A percentile compares a stretch with the other conserved stretches of the same genome.
Evolutionary conservation across 2,797 vertebrate genomes (phyloP).

Genomic region (Morus bassanus): DNA sequence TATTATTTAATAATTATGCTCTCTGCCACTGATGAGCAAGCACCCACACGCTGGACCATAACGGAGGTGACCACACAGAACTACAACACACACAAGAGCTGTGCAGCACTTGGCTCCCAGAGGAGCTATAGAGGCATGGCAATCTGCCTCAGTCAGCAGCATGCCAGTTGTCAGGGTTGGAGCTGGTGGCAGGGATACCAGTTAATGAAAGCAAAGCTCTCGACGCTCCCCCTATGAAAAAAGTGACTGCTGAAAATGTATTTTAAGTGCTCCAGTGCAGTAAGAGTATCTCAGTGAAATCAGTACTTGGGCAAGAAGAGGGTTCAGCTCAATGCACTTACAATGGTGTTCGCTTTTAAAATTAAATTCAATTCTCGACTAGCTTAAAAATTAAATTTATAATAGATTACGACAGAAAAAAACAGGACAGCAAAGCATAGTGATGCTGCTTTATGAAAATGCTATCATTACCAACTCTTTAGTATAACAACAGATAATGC

Average conservation of each 20-base stretch:
- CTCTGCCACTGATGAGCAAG: background rate
- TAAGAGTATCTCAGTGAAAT: background rate
- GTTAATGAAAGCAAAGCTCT: background rate
- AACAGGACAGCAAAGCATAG: background rate
- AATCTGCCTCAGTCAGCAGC: background rate
- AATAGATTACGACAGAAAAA: background rate
- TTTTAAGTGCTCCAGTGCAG: background rate
- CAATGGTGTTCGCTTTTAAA: background rate
- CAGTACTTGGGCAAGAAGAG: background rate
- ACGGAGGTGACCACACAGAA: background rate
- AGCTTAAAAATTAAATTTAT: background rate
- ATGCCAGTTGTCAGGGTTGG: background rate
- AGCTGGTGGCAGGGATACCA: background rate
- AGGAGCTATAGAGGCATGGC: background rate
- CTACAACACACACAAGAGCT: rapidly evolving
- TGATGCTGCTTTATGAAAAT: background rate
- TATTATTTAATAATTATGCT: background rate
- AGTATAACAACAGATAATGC: background rate
- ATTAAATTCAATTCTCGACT: background rate
- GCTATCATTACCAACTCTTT: background rate
- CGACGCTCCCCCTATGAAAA: rapidly evolving
- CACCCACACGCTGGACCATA: background rate
- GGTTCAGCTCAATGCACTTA: background rate
- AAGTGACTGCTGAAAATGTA: background rate
- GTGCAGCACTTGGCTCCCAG: background rate